A percentile compares a stretch with the other conserved stretches of the same genome.
Conservation (phyloP, 1,140 invertebrate species). For the Monochamus saltuarius region DNA sequence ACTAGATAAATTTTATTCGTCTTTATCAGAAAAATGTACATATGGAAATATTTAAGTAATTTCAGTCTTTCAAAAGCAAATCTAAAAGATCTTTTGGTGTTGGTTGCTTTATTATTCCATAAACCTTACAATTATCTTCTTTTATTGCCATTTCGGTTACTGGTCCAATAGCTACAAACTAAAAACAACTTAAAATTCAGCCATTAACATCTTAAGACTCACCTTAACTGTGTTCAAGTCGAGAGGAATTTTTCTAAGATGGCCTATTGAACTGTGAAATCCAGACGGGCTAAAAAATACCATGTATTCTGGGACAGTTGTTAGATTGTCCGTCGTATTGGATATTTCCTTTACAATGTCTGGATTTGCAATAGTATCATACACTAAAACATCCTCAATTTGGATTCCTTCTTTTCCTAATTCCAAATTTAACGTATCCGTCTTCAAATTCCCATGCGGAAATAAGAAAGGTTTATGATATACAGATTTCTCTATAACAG, state of each 20-base stretch:
- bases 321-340: slow-evolving; percentile 39
- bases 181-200: slow-evolving; percentile 22
- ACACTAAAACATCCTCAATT: slow-evolving; percentile 47
- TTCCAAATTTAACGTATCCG: slow-evolving; percentile 47
- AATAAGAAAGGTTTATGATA: slow-evolving; percentile 52
- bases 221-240: slow-evolving; percentile 38
- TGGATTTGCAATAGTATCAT: slow-evolving; percentile 48
- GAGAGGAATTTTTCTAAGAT: slow-evolving; percentile 38
- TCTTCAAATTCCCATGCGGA: slow-evolving; percentile 55
- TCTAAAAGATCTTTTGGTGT: slow-evolving; percentile 45
- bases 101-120: slow-evolving; percentile 47
- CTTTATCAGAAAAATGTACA: no score
- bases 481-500: slow-evolving; percentile 33
- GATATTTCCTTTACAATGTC: slow-evolving; percentile 45
- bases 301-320: slow-evolving; percentile 45
- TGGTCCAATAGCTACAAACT: slow-evolving; percentile 55
- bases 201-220: slow-evolving; percentile 23
- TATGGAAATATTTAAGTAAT: background rate
- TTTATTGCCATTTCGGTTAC: slow-evolving; percentile 51
- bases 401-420: slow-evolving; percentile 43
- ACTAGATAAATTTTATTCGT: no score
- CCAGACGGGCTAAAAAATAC: slow-evolving; percentile 57
- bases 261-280: slow-evolving; percentile 31
- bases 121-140: slow-evolving; percentile 43
- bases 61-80: slow-evolving; percentile 25